Conservation (phyloP, 1,140 invertebrate species). For the Pantala flavescens region DNA sequence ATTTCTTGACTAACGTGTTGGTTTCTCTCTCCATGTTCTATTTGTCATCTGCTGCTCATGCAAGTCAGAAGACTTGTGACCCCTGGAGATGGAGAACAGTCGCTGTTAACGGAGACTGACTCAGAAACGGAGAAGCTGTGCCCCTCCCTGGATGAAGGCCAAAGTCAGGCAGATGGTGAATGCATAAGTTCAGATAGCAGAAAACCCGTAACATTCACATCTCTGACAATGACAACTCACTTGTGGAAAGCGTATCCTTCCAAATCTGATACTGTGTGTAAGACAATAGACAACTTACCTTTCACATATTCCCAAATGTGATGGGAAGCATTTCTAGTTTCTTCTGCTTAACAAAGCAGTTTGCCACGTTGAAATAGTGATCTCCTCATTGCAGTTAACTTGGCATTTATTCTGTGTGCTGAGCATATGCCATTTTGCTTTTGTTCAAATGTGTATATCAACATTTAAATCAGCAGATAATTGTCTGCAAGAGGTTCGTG, state of each 20-base stretch:
- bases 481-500: too few relatives aligned
- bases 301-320: neutral
- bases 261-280: neutral
- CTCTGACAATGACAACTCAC: neutral
- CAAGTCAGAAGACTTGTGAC: slow-evolving; percentile 5
- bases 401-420: too few relatives aligned
- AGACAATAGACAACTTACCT: neutral
- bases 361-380: neutral
- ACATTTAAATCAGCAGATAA: too few relatives aligned
- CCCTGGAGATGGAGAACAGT: neutral
- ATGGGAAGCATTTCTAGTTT: neutral
- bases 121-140: neutral
- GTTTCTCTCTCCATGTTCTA: neutral
- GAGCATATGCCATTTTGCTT: too few relatives aligned
- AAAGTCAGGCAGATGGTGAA: neutral
- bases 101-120: neutral
- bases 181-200: neutral
- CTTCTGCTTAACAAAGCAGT: neutral
- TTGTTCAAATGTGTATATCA: too few relatives aligned
- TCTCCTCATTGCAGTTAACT: neutral
- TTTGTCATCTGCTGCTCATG: neutral
- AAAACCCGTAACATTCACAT: neutral
- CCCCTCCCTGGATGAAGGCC: neutral
- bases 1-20: too few relatives aligned
- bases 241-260: neutral